Base-by-base conservation (phyloP, 1,140 invertebrate species). In the Dermatophagoides farinae region DNA sequence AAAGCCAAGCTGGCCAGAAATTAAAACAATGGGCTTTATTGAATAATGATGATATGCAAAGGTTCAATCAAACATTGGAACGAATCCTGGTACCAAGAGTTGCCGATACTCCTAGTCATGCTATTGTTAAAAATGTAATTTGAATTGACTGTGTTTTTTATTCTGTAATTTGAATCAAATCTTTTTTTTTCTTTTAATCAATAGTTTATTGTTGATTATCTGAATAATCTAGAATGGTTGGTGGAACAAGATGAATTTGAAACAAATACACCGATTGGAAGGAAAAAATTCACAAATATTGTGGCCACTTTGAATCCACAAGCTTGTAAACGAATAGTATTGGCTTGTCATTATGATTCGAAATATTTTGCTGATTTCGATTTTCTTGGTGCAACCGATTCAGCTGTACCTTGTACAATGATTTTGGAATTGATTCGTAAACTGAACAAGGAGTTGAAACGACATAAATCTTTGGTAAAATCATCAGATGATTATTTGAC, bases 341-440 rank as follows among this genome's bases (percentile, higher is more conserved):
- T 97, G 1, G 86, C 90, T 6, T 96, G 91, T 68, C 93, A 97
- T 74, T 96, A 90, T 71, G 93, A 97, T 69, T 93, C 88, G 14
- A 95, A 97, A 72, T 49, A 47, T 23, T 60, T 47, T 18, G 44
- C 49, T 1, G 46, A 43, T 46, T 75, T 76, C 62, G 74, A 78
- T 8, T 97, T 98, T 77, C 72, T 93, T 60, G 90, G 85, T 68
- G 95, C 95, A 1, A 95, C 83, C 1, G 95, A 99, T 70, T 97
- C 91, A 18, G 95, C 95, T 9, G 90, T 97, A 6, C 95, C 95
- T 0, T 98, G 95, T 73, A 84, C 89, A 11, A 91, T 97, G 80
- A 76, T 98, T 71, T 74, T 98, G 0, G 86, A 96, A 70, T 70
- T 96, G 22, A 91, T 88, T 1, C 75, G 64, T 16, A 60, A 20